Evolutionary conservation across 2,888 invertebrate genomes (phyloP), one percentile per base, ranked within the genome.

Genomic region (Vesta saturnalis): DNA sequence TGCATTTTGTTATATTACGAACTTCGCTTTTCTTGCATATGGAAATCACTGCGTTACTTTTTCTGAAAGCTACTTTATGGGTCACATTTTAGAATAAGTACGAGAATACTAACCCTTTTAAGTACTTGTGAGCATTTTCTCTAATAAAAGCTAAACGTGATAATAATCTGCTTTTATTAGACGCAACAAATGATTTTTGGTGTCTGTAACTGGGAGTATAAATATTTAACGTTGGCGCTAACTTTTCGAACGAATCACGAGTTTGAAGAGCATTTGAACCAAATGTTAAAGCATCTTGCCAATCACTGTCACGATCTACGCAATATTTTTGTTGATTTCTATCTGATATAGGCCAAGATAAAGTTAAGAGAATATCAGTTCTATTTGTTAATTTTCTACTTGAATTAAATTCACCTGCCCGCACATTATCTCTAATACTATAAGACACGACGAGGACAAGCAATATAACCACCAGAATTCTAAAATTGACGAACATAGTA

Each of bases 201-300:
- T 94, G 94, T 46, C 89, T 87, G 72, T 86, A 89, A 19, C 91
- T 90, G 0, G 93, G 91, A 3, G 89, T 88, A 66, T 89, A 85
- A 0, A 83, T 73, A 0, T 83, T 83, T 46, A 90, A 74, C 0
- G 89, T 88, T 6, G 85, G 85, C 0, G 85, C 80, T 54, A 68
- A 63, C 30, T 83, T 84, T 72, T 93, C 92, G 3, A 89, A 82
- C 14, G 85, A 80, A 66, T 87, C 85, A 1, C 89, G 85, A 56
- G 86, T 83, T 0, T 83, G 81, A 6, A 94, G 83, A 0, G 89
- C 90, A 18, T 83, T 85, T 19, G 87, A 84, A 0, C 92, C 92
- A 3, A 83, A 86, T 54, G 81, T 74, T 0, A 89, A 81, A 0
- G 91, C 91, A 6, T 84, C 81, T 4, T 83, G 81, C 65, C 87